phyloP scores from a whole-genome alignment of 1,140 invertebrate species.

The Centruroides vittatus region DNA sequence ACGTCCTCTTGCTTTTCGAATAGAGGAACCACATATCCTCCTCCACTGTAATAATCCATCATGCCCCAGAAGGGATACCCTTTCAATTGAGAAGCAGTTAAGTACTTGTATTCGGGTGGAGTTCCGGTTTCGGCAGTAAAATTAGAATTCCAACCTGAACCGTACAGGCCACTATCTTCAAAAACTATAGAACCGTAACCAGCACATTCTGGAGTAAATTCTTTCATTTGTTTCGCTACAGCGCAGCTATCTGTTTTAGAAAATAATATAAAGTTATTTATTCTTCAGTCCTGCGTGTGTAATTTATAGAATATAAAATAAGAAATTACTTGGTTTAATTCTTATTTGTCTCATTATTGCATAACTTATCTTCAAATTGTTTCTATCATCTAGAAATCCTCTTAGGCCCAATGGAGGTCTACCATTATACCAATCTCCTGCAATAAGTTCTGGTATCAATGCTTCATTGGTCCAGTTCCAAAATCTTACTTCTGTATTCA shows the following conservation, averaged over 20 bases:
- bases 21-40: constrained; percentile 36
- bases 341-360: constrained; percentile 33
- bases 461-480: constrained; percentile 32
- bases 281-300: too few relatives aligned
- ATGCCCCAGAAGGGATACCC: constrained; percentile 32
- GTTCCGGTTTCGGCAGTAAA: constrained; percentile 2
- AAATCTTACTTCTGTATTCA: constrained; percentile 16
- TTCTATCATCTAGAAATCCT: constrained; percentile 33
- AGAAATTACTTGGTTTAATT: constrained; percentile 22
- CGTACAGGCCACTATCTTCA: constrained; percentile 22
- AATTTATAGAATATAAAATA: too few relatives aligned
- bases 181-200: constrained; percentile 22
- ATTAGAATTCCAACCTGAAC: constrained; percentile 1
- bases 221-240: constrained; percentile 20
- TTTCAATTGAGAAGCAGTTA: constrained; percentile 23
- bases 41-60: constrained; percentile 33
- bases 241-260: constrained; percentile 23
- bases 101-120: constrained; percentile 20
- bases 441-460: constrained; percentile 29
- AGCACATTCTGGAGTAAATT: constrained; percentile 24
- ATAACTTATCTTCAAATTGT: constrained; percentile 30
- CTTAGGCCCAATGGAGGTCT: constrained; percentile 28
- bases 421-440: constrained; percentile 32
- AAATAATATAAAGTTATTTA: neutral
- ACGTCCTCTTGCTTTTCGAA: constrained; percentile 18